These are phyloP conservation scores for Cecidostiba fungosa DNA, from an alignment of 2,888 invertebrate species.

Conservation along the genomic window DNA sequence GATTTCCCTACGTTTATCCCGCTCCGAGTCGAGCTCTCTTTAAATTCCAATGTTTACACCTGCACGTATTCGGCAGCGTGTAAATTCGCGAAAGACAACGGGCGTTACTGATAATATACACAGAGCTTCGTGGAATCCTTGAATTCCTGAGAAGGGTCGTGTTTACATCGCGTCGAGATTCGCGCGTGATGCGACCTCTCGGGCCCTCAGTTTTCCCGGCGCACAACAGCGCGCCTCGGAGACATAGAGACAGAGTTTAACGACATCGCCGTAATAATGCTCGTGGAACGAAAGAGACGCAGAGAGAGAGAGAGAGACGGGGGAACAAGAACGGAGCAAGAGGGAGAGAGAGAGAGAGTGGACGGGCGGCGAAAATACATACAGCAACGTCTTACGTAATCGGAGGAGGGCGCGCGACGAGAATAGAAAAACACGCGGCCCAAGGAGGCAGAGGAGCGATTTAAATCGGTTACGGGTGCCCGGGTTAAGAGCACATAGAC, in stretches of 20 bases:
- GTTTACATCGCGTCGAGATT: background rate
- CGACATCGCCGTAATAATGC: constrained; percentile 17
- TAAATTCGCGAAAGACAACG: background rate
- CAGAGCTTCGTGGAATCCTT: background rate
- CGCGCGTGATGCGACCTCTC: background rate
- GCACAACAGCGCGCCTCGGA: background rate
- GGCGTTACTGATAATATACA: background rate
- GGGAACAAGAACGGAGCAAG: background rate
- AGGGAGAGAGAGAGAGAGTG: background rate
- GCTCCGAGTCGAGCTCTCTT: background rate
- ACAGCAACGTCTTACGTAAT: constrained; percentile 51
- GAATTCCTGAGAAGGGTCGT: background rate
- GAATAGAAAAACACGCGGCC: constrained; percentile 47
- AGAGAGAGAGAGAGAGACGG: constrained; percentile 1
- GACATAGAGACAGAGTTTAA: constrained; percentile 29
- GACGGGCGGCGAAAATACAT: constrained; percentile 28
- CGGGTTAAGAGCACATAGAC: background rate
- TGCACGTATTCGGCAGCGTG: background rate
- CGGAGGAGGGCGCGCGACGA: constrained; percentile 45
- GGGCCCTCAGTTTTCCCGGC: background rate
- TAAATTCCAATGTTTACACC: constrained; percentile 11
- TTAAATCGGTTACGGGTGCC: background rate
- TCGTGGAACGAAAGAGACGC: background rate
- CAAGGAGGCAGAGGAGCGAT: background rate
- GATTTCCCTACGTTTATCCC: background rate